Base-by-base conservation (phyloP, 23 tunicate species). In the Pegea sp. region DNA sequence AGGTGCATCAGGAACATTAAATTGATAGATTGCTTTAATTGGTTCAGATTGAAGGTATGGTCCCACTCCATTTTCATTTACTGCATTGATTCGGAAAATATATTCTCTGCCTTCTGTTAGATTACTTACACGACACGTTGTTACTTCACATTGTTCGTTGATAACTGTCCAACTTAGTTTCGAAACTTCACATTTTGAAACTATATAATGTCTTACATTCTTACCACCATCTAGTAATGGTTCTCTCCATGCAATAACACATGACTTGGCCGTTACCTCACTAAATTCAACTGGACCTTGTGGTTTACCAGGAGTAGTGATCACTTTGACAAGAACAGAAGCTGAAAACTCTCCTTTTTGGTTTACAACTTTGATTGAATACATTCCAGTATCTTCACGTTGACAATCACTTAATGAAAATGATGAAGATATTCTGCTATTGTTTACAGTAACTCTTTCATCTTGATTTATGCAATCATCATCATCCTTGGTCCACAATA, bases 141-240 rank as follows among this genome's bases (percentile, higher is more conserved):
- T 71, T 1, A 61, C 70, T 24, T 71, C 80, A 42, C 52, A 32
- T 5, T 22, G 38, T 22, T 89, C 90, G 21, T 77, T 49, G 22
- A 61, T 72, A 22, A 77, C 11, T 0, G 71, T 73, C 98, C 98
- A 89, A 46, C 90, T 71, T 13, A 89, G 42, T 48, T 86, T 53
- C 18, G 98, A 76, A 20, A 90, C 64, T 66, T 89, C 98, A 16
- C 98, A 42, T 53, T 77, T 77, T 70, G 73, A 84, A 4, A 89
- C 76, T 16, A 89, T 68, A 56, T 89, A 89, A 46, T 89, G 90
- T 4, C 64, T 56, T 24, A 89, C 64, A 13, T 71, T 65, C 33
- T 90, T 74, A 3, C 98, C 98, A 11, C 97, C 98, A 50, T 89
- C 90, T 66, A 70, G 71, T 3, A 28, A 63, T 20, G 98, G 91